Percentiles rank a stretch among this genome's conserved stretches.
These are phyloP conservation scores for Bolborhynchus lineola DNA, from an alignment of 2,113 vertebrate genomes.

Conservation along the genomic window DNA sequence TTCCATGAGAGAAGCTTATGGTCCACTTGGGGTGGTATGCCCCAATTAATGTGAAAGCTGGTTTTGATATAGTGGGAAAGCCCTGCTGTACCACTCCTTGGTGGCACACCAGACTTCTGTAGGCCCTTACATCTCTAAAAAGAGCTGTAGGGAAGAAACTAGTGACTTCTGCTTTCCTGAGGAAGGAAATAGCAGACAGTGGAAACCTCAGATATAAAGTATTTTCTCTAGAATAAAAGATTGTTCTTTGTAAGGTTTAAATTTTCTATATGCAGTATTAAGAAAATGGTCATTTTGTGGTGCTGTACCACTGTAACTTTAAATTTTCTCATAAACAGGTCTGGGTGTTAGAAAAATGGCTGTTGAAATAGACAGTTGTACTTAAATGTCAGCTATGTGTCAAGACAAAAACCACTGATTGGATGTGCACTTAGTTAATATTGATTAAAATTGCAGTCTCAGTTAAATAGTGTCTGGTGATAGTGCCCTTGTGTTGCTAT, in stretches of 20 bases:
- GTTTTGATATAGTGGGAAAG: background rate
- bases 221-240: background rate
- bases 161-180: background rate
- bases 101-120: background rate
- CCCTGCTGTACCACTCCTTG: background rate
- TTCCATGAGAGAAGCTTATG: background rate
- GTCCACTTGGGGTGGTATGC: background rate
- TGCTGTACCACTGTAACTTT: background rate
- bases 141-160: background rate
- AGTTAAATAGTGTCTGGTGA: background rate
- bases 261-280: background rate
- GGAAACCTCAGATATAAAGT: background rate
- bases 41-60: background rate
- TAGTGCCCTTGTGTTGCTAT: slow-evolving; percentile 2
- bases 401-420: background rate
- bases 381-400: background rate
- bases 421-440: background rate
- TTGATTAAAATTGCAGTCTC: slow-evolving; percentile 4
- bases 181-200: background rate
- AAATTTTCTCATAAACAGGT: background rate
- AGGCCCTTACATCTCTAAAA: background rate
- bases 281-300: background rate
- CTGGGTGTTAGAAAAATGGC: background rate
- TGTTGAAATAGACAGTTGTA: background rate
- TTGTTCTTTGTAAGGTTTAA: background rate